These are phyloP conservation scores for Tetropium fuscum DNA, from an alignment of 2,888 invertebrate species.

Conservation along the genomic window DNA sequence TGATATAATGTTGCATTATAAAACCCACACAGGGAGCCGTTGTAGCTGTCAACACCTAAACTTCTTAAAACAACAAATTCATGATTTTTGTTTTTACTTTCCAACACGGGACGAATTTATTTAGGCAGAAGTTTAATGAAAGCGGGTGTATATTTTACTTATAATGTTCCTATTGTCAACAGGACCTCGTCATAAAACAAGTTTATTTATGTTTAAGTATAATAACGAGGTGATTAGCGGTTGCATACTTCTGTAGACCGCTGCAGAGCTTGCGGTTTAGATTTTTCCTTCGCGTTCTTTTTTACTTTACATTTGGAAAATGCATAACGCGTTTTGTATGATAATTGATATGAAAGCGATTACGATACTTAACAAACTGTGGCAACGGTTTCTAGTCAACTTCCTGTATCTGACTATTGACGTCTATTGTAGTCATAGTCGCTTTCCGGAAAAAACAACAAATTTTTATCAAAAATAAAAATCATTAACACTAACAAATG, in stretches of 20 bases:
- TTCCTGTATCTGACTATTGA: no score
- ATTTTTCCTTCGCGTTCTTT: no score
- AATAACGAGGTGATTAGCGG: conserved; percentile 20
- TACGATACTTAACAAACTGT: no score
- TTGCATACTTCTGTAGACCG: background rate
- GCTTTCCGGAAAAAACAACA: no score
- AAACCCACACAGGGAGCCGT: conserved; percentile 25
- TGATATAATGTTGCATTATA: conserved; percentile 26
- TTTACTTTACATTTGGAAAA: no score
- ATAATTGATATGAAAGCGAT: no score
- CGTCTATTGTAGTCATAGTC: no score
- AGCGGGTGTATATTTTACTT: conserved; percentile 29
- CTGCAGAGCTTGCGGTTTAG: no score
- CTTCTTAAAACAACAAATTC: conserved; percentile 34
- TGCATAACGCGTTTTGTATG: no score
- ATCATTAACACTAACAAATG: no score
- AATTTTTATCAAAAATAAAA: no score
- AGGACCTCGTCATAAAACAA: conserved; percentile 20
- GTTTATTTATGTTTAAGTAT: conserved; percentile 25
- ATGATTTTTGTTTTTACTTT: conserved; percentile 33
- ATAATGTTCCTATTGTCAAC: conserved; percentile 33
- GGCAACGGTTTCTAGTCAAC: no score
- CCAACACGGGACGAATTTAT: conserved; percentile 31
- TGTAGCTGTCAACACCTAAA: conserved; percentile 32
- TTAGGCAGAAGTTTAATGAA: conserved; percentile 27